Evolutionary conservation across 2,113 vertebrate species (phyloP).

Genomic region (Nothobranchius furzeri): DNA sequence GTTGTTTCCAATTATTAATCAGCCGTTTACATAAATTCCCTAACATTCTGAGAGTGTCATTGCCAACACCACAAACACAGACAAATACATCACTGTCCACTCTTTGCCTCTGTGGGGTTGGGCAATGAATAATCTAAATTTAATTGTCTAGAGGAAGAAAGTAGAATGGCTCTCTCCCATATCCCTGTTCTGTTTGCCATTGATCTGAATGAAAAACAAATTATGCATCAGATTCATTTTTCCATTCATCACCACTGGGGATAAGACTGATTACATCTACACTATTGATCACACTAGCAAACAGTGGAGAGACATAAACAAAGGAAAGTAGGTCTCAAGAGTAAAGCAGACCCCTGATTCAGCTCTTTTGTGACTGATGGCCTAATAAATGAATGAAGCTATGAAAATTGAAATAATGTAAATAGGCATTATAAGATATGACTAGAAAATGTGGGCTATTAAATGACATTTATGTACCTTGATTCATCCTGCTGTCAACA

Average conservation of each 20-base stretch:
- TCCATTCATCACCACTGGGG: constrained; percentile 54
- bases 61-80: no score
- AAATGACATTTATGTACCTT: constrained; percentile 40
- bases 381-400: constrained; percentile 57
- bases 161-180: background rate
- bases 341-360: constrained; percentile 3
- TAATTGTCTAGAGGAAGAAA: background rate
- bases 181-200: constrained; percentile 35
- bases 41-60: no score
- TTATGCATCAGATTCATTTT: constrained; percentile 47
- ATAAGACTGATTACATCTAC: constrained; percentile 31
- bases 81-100: no score
- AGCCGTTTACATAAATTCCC: no score
- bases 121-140: background rate
- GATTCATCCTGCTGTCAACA: constrained; percentile 22
- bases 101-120: no score
- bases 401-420: constrained; percentile 47
- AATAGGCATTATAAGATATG: constrained; percentile 27
- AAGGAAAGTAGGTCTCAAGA: constrained; percentile 40
- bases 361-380: constrained; percentile 42
- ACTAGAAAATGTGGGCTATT: constrained; percentile 29
- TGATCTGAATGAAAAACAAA: constrained; percentile 60
- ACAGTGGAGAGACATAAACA: constrained; percentile 6
- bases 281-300: constrained; percentile 55
- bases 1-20: no score